A percentile compares a stretch with the other conserved stretches of the same genome.
phyloP scores from a whole-genome alignment of 2,888 invertebrate species.

The Ferdinandea cuprea region DNA sequence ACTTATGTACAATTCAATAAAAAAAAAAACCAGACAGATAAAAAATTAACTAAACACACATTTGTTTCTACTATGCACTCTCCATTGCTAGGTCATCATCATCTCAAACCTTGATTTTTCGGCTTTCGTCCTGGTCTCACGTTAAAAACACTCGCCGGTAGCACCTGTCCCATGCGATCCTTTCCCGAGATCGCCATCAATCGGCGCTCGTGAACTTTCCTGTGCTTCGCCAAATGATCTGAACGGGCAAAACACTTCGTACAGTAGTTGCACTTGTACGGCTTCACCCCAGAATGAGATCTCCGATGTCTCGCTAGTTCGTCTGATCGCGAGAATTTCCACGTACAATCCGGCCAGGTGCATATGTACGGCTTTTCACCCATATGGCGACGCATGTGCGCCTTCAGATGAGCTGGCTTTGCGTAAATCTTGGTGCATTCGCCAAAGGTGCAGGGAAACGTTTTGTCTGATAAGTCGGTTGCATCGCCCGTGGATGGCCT shows the following conservation, averaged over 20 bases:
- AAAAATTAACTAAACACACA: conserved; percentile 40
- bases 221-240: conserved; percentile 96
- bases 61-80: conserved; percentile 16
- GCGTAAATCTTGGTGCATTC: conserved; percentile 92
- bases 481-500: conserved; percentile 7
- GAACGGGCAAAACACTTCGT: conserved; percentile 95
- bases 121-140: conserved; percentile 82
- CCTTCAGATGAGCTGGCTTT: conserved; percentile 94
- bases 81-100: background rate
- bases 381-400: conserved; percentile 92
- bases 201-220: conserved; percentile 90
- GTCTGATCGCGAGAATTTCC: conserved; percentile 97
- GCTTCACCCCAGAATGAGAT: conserved; percentile 97
- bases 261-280: conserved; percentile 94
- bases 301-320: conserved; percentile 95
- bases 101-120: conserved; percentile 78
- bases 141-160: conserved; percentile 79
- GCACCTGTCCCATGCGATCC: conserved; percentile 76
- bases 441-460: conserved; percentile 88
- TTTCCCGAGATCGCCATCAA: conserved; percentile 81
- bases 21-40: conserved; percentile 12
- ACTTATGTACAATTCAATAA: conserved; percentile 43
- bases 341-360: conserved; percentile 92
- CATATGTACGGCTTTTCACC: conserved; percentile 91
- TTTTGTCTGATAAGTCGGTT: conserved; percentile 83